phyloP scores from a whole-genome alignment of 2,113 vertebrate genomes.

The Periophthalmus modestus region DNA sequence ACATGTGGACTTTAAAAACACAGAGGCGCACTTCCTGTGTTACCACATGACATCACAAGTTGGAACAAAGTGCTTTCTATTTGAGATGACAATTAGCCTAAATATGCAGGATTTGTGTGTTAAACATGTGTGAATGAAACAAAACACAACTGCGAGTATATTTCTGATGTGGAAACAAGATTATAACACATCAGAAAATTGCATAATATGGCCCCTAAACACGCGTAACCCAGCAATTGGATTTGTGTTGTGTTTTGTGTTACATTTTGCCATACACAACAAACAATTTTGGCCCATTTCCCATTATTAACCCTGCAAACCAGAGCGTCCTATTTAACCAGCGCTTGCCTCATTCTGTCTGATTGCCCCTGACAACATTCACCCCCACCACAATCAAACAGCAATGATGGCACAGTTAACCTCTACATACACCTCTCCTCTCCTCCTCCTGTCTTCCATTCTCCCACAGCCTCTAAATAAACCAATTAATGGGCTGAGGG shows the following conservation, averaged over 20 bases:
- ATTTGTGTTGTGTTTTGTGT: background rate
- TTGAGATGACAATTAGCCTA: too few relatives aligned
- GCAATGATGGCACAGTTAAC: background rate
- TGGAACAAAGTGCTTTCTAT: too few relatives aligned
- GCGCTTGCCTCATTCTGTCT: background rate
- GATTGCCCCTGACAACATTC: conserved; percentile 1
- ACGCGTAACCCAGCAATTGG: background rate
- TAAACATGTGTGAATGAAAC: too few relatives aligned
- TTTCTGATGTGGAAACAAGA: too few relatives aligned
- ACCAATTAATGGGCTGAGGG: background rate
- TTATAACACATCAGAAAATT: too few relatives aligned
- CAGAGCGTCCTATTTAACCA: background rate
- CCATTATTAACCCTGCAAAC: background rate
- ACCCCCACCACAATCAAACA: background rate
- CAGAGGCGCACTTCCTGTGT: too few relatives aligned
- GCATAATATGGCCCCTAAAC: background rate
- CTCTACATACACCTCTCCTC: background rate
- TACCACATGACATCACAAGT: too few relatives aligned
- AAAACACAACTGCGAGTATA: too few relatives aligned
- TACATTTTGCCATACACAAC: background rate
- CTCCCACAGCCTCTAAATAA: background rate
- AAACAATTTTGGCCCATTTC: background rate
- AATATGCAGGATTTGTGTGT: too few relatives aligned
- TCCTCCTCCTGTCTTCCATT: background rate
- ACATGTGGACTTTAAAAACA: too few relatives aligned